Evolutionary conservation across 2,797 vertebrate species (phyloP).

Genomic region (Onychomys leucogaster): DNA sequence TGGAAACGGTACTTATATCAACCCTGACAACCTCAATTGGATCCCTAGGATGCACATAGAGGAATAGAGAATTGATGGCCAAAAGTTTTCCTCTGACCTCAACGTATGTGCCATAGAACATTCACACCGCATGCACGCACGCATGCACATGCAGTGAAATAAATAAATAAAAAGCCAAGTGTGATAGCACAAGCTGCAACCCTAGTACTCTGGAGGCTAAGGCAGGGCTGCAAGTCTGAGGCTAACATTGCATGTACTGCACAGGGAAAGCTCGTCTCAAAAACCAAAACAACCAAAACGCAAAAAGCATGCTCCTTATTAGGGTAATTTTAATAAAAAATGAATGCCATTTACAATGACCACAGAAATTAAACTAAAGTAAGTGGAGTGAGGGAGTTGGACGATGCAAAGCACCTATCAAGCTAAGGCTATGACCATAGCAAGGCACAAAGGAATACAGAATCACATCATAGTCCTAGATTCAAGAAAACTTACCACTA

Average conservation of each 20-base stretch:
- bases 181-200: neutral
- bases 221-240: neutral
- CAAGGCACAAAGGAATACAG: neutral
- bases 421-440: neutral
- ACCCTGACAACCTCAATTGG: neutral
- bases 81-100: neutral
- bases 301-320: neutral
- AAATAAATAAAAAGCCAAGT: neutral
- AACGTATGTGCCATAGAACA: neutral
- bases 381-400: neutral
- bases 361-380: neutral
- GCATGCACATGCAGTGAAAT: neutral
- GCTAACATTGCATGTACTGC: neutral
- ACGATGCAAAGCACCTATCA: neutral
- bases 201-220: neutral
- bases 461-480: neutral
- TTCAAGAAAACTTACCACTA: neutral
- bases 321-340: neutral
- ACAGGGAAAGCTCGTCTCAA: neutral
- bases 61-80: neutral
- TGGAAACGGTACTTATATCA: neutral
- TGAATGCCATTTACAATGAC: neutral
- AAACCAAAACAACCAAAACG: neutral
- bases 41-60: neutral
- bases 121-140: neutral